Conservation (phyloP, 2,797 vertebrate genomes). For the Cyprinodon diabolis region DNA sequence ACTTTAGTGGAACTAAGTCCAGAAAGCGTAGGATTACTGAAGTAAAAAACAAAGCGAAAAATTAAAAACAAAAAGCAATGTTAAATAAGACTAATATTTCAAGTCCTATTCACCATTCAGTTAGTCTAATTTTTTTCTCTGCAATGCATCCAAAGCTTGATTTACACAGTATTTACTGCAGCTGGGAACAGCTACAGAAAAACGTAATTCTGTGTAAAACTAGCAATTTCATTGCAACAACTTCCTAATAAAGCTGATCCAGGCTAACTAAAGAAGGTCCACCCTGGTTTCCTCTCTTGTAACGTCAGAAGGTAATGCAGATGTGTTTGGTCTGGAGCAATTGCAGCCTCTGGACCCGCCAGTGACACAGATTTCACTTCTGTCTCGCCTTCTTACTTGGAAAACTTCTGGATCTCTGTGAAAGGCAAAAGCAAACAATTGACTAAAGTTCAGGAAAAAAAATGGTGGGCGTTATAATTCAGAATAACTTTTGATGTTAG, state of each 20-base stretch:
- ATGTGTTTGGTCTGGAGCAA: constrained; percentile 38
- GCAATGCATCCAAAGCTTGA: background rate
- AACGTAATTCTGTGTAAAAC: constrained; percentile 8
- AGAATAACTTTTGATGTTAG: background rate
- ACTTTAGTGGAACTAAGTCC: constrained; percentile 13
- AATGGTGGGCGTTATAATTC: background rate
- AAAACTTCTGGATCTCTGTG: constrained; percentile 77
- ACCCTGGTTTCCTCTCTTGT: constrained; percentile 8
- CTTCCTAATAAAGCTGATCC: background rate
- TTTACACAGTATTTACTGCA: background rate
- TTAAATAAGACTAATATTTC: background rate
- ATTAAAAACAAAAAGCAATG: background rate
- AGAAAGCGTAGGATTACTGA: constrained; percentile 16
- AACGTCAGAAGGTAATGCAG: constrained; percentile 23
- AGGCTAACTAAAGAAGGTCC: background rate
- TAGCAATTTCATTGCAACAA: constrained; percentile 10
- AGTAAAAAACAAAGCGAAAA: constrained; percentile 8
- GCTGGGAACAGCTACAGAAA: constrained; percentile 15
- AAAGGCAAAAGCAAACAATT: constrained; percentile 22
- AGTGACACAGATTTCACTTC: constrained; percentile 68
- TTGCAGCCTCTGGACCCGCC: constrained; percentile 86
- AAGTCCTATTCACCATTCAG: background rate
- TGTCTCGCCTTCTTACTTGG: constrained; percentile 62
- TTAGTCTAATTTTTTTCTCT: background rate
- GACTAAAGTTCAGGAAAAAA: background rate